These are phyloP conservation scores for Mythimna loreyi DNA, from an alignment of 2,888 invertebrate genomes.

Conservation along the genomic window DNA sequence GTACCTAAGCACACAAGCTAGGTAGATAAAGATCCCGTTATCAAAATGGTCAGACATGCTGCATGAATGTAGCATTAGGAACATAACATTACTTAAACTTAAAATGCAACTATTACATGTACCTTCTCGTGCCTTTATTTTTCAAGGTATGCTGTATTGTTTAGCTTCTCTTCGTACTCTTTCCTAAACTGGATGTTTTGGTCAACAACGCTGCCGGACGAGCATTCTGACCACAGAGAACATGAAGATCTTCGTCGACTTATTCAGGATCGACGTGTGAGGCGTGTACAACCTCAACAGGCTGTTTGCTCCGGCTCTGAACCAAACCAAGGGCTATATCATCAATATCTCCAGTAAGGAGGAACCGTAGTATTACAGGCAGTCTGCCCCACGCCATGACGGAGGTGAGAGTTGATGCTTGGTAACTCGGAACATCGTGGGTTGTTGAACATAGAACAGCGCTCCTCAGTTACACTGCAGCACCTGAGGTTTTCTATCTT, in stretches of 20 bases:
- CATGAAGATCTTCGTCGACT: conserved; percentile 68
- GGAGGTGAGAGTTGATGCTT: conserved; percentile 87
- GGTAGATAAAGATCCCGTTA: background rate
- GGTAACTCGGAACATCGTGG: too few species aligned
- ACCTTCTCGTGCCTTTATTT: background rate
- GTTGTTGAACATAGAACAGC: too few species aligned
- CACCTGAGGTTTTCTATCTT: too few species aligned
- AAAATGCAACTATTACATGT: too few species aligned
- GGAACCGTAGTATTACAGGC: conserved; percentile 94
- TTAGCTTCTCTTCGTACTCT: background rate
- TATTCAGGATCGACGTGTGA: conserved; percentile 93
- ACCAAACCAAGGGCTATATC: conserved; percentile 92
- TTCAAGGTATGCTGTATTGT: background rate
- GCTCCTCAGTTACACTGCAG: too few species aligned
- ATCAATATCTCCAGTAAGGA: conserved; percentile 94
- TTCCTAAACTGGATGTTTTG: conserved; percentile 56
- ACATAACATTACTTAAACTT: too few species aligned
- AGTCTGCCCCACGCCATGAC: conserved; percentile 96
- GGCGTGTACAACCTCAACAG: conserved; percentile 91
- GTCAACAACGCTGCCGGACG: conserved; percentile 87
- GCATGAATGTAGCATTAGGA: too few species aligned
- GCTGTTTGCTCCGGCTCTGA: conserved; percentile 92
- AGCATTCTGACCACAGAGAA: conserved; percentile 59
- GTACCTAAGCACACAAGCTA: background rate
- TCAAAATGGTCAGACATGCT: too few species aligned